These are phyloP conservation scores for Stenodera caucasica DNA, from an alignment of 2,888 invertebrate genomes.

Conservation along the genomic window DNA sequence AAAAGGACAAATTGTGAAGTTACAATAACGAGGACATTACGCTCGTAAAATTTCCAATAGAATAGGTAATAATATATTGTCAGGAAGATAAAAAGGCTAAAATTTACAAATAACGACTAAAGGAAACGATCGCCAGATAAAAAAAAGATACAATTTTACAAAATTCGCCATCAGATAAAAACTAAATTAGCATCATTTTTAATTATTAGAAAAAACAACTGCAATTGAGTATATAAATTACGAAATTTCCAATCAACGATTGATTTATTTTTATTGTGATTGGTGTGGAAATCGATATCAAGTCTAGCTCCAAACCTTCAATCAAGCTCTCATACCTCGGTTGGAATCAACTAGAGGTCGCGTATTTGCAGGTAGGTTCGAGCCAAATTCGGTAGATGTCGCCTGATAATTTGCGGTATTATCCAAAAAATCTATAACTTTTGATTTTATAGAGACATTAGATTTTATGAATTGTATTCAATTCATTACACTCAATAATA, in stretches of 20 bases:
- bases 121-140: too few relatives aligned
- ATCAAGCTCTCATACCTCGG: not conserved
- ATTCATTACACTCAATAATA: slow-evolving; percentile 2
- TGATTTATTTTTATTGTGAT: too few relatives aligned
- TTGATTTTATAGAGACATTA: slow-evolving; percentile 1
- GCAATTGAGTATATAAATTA: too few relatives aligned
- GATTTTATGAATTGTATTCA: slow-evolving; percentile 9
- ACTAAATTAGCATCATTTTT: too few relatives aligned
- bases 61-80: slow-evolving; percentile 4
- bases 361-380: not conserved
- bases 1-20: too few relatives aligned
- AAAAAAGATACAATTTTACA: too few relatives aligned
- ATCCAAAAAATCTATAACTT: not conserved
- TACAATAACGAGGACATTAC: slow-evolving; percentile 15
- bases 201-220: too few relatives aligned
- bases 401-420: not conserved
- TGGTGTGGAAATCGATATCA: not conserved
- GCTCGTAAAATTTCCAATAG: slow-evolving; percentile 17
- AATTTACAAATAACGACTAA: too few relatives aligned
- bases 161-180: too few relatives aligned
- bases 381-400: not conserved
- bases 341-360: not conserved
- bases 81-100: too few relatives aligned
- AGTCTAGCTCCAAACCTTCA: not conserved
- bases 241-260: too few relatives aligned